Base-by-base conservation (phyloP, 2,113 vertebrate species). In the Protomyctophum bolini region DNA sequence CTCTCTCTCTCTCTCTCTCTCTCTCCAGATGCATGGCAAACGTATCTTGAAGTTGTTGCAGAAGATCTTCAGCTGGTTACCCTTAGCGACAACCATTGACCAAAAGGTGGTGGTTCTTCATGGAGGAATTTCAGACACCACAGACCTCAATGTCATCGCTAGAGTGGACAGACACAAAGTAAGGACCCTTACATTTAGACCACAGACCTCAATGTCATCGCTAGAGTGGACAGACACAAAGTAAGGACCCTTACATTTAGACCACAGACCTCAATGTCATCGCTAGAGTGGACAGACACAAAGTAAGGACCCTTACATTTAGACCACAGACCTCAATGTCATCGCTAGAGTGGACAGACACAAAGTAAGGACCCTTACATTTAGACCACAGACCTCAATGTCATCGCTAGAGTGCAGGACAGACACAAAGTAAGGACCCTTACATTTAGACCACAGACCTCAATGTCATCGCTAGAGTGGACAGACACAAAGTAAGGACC, bases 11-110 rank as follows among this genome's bases (percentile, higher is more conserved):
- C 1, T 47, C 33, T 49, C 8, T 28, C 8, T 41, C 12, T 67
- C 8, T 62, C 52, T 63, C 63, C 82, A 99, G 97, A 85, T 89
- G 56, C 95, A 99, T 0, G 96, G 96, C 14, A 96, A 94, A 85
- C 94, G 93, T 79, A 97, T 98, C 72, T 81, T 98, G 63, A 96
- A 93, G 86, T 90, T 93, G 77, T 86, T 98, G 29, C 95, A 96
- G 82, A 97, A 94, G 77, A 95, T 98, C 55, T 99, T 99, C 75
- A 95, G 96, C 86, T 97, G 96, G 95, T 90, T 99, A 69, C 97
- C 96, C 0, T 72, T 98, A 73, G 97, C 94, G 41, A 96, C 96
- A 0, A 76, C 98, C 62, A 93, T 99, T 10, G 97, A 98, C 56
- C 94, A 96, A 81, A 97, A 95, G 82, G 95, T 98, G 64, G 82